Conservation (phyloP, 2,797 vertebrate species). For the Aratinga solstitialis region DNA sequence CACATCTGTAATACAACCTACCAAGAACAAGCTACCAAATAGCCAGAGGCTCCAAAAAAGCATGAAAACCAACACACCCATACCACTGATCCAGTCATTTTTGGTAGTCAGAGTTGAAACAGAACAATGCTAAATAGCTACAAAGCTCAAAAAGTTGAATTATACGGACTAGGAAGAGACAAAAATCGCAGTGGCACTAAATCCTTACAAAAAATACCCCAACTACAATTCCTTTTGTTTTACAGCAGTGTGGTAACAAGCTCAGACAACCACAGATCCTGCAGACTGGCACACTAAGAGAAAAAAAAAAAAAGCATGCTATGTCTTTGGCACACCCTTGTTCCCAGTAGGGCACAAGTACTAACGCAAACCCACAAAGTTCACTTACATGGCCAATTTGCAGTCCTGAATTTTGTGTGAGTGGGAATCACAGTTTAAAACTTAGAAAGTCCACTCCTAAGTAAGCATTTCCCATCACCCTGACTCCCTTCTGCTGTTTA, state of each 20-base stretch:
- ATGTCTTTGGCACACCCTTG: not conserved
- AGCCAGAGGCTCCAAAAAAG: not conserved
- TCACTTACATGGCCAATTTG: not conserved
- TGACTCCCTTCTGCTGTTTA: not conserved
- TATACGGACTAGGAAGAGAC: not conserved
- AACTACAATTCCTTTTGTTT: slow-evolving; percentile 32
- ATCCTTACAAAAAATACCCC: not conserved
- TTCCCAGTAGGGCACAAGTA: not conserved
- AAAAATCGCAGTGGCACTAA: not conserved
- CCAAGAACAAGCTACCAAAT: not conserved
- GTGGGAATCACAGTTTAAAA: not conserved
- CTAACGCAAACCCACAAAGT: not conserved
- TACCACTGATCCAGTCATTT: not conserved
- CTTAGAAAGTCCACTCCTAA: not conserved
- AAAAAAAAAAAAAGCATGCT: not conserved
- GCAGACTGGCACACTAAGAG: not conserved
- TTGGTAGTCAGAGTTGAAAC: not conserved
- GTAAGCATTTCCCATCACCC: not conserved
- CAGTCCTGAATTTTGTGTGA: not conserved
- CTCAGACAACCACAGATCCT: not conserved
- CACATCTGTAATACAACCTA: not conserved
- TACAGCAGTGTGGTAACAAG: slow-evolving; percentile 1
- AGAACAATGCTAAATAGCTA: not conserved
- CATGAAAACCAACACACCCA: not conserved
- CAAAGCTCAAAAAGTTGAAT: not conserved